Evolutionary conservation across 2,797 vertebrate species (phyloP).

Genomic region (Malacoraja senta): DNA sequence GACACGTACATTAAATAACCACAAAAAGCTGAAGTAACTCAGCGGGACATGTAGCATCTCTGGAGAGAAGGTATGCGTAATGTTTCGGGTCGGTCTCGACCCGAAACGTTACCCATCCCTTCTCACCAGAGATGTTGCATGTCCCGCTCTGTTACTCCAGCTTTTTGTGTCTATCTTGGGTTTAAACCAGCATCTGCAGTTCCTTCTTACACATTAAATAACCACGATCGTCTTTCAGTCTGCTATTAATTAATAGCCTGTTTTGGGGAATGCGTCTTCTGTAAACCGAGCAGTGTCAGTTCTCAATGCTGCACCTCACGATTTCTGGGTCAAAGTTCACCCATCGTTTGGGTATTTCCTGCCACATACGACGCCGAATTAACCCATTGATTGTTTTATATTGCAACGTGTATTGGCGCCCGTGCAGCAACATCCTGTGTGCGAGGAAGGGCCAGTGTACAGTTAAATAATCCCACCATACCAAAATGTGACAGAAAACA

Average conservation of each 20-base stretch:
- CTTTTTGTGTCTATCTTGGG: too few species aligned
- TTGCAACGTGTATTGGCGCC: slow-evolving; percentile 12
- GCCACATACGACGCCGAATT: slow-evolving; percentile 29
- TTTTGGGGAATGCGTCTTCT: not conserved
- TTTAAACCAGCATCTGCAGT: too few species aligned
- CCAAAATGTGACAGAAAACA: not conserved
- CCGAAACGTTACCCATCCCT: too few species aligned
- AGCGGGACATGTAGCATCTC: too few species aligned
- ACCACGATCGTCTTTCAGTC: not conserved
- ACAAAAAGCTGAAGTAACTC: too few species aligned
- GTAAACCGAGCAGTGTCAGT: not conserved
- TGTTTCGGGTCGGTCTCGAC: too few species aligned
- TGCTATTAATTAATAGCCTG: not conserved
- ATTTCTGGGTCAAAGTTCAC: slow-evolving; percentile 37
- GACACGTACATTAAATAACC: not conserved
- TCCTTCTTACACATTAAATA: not conserved
- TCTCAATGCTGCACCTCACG: not conserved
- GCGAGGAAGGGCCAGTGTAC: not conserved
- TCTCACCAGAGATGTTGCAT: too few species aligned
- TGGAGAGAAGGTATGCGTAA: too few species aligned
- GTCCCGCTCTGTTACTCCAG: too few species aligned
- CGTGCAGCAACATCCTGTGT: not conserved
- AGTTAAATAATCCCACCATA: not conserved
- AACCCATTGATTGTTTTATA: not conserved
- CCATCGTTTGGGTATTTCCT: slow-evolving; percentile 26